Evolutionary conservation across 2,888 invertebrate genomes (phyloP), one percentile per base, ranked within the genome.

Genomic region (Phasia obesa): DNA sequence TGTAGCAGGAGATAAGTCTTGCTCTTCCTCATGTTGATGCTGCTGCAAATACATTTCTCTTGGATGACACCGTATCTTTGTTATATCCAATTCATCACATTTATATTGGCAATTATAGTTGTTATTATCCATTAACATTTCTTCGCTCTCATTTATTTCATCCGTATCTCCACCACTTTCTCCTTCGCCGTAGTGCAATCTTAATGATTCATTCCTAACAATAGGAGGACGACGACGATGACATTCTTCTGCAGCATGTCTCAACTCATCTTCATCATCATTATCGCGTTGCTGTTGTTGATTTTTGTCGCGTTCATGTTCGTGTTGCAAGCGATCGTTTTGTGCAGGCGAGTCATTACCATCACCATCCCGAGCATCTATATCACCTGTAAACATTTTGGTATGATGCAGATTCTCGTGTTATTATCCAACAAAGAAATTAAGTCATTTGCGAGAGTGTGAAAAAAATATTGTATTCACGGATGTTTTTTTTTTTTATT

Each of bases 331-430:
- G 3, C 59, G 59, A 25, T 74, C 67, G 57, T 55, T 51, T 38
- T 64, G 25, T 38, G 13, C 49, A 9, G 53, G 25, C 23, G 49
- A 23, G 15, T 62, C 57, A 31, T 51, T 71, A n/a, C 38, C 60
- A 77, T 53, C 62, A 59, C 55, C 79, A 55, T 75, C 82, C 82
- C 81, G 85, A 67, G 81, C 81, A 82, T 84, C 86, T 74, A 71
- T 71, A 67, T 89, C 89, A 90, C 90, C 90, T 90, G 90, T 88
- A 90, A 90, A 89, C 90, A 90, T 89, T 90, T 86, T 83, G 84
- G 88, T 87, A 89, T 89, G 87, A 89, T 88, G 89, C 89, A 86
- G 84, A 81, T 83, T 86, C 85, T 83, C 81, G 85, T 81, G 74
- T 85, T 86, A 85, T 83, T 84, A 77, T 85, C 85, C 85, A 85